These are phyloP conservation scores for Pinna nobilis DNA, from an alignment of 1,140 invertebrate species.

Conservation along the genomic window DNA sequence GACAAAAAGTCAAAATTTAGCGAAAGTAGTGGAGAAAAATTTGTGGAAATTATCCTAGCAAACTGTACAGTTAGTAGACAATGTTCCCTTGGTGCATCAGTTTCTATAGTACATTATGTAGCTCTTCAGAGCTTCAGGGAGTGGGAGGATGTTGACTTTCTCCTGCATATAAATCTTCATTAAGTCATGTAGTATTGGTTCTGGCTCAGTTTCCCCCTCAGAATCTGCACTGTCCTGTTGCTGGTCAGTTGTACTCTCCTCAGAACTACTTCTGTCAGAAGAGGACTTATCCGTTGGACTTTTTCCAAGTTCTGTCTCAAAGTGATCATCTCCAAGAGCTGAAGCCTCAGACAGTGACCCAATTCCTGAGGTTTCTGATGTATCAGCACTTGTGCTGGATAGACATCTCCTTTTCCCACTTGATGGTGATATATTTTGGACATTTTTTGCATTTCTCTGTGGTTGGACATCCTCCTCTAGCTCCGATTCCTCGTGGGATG, in stretches of 20 bases:
- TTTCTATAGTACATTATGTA: conserved; percentile 78
- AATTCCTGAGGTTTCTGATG: conserved; percentile 68
- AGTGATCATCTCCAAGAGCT: conserved; percentile 49
- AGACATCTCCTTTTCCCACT: conserved; percentile 48
- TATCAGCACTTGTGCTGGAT: conserved; percentile 65
- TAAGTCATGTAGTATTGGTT: conserved; percentile 42
- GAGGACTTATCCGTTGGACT: conserved; percentile 47
- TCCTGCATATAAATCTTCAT: conserved; percentile 75
- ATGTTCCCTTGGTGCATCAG: neutral
- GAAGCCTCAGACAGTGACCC: conserved; percentile 57
- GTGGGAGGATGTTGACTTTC: conserved; percentile 77
- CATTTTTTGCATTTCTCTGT: conserved; percentile 3
- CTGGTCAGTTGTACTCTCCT: conserved; percentile 19
- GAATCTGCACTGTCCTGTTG: conserved; percentile 9
- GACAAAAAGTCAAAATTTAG: too few relatives aligned
- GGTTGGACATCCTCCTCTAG: conserved; percentile 10
- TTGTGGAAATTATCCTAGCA: too few relatives aligned
- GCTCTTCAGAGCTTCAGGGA: conserved; percentile 77
- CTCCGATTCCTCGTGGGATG: conserved; percentile 2
- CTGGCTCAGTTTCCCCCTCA: conserved; percentile 27
- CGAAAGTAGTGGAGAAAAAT: too few relatives aligned
- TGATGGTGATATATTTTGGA: too few relatives aligned
- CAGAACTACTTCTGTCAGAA: conserved; percentile 43
- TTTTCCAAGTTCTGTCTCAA: conserved; percentile 38
- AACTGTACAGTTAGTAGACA: too few relatives aligned